Percentiles rank a stretch among this genome's conserved stretches.
phyloP scores from a whole-genome alignment of 1,140 invertebrate genomes.

The Lepidurus packardi region DNA sequence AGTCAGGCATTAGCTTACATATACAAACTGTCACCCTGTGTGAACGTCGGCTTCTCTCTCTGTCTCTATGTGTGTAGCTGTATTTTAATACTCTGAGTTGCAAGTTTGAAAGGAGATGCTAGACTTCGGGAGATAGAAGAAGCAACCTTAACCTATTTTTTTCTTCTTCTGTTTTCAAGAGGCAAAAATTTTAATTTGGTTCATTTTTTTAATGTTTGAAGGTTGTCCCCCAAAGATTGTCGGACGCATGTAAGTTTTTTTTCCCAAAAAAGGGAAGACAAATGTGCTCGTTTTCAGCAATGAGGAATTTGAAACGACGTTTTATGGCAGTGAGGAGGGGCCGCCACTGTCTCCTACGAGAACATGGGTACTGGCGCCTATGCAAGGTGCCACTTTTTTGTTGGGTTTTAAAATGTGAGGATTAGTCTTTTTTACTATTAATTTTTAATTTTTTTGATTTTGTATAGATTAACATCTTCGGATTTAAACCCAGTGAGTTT shows the following conservation, averaged over 20 bases:
- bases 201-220: constrained; percentile 16
- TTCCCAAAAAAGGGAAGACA: background rate
- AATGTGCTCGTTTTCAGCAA: constrained; percentile 7
- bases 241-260: background rate
- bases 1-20: constrained; percentile 13
- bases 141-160: background rate
- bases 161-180: background rate
- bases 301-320: background rate
- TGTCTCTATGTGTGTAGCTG: background rate
- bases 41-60: constrained; percentile 14
- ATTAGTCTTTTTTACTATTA: too few species aligned
- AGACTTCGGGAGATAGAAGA: background rate
- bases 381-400: constrained; percentile 11
- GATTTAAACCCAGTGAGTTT: too few species aligned
- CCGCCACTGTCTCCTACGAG: background rate
- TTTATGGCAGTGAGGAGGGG: constrained; percentile 3
- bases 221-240: constrained; percentile 5
- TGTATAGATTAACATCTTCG: too few species aligned
- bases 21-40: constrained; percentile 17
- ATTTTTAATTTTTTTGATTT: too few species aligned
- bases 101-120: background rate
- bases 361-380: constrained; percentile 11
- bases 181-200: constrained; percentile 14
- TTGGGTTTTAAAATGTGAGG: too few species aligned
- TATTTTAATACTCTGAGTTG: background rate